Conservation (phyloP, 2,113 vertebrate species). For the Panthera uncia region DNA sequence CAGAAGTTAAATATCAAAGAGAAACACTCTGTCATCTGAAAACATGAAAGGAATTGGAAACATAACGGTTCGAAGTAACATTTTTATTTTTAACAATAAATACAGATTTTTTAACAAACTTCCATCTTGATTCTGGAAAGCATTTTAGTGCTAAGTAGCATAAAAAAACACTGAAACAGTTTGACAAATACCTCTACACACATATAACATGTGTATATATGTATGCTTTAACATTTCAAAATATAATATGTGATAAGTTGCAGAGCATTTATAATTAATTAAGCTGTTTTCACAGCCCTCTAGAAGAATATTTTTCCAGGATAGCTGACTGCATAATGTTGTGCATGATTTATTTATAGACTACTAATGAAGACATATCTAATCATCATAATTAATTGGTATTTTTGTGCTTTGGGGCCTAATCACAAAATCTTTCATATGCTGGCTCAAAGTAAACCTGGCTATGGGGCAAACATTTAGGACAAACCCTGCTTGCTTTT, state of each 20-base stretch:
- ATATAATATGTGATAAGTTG: constrained; percentile 63
- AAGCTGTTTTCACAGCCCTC: constrained; percentile 70
- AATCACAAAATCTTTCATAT: constrained; percentile 83
- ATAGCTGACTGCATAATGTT: constrained; percentile 76
- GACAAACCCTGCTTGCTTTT: constrained; percentile 60
- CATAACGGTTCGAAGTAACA: constrained; percentile 39
- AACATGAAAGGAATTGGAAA: constrained; percentile 60
- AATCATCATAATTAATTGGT: constrained; percentile 89
- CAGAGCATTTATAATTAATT: constrained; percentile 83
- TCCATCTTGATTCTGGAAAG: constrained; percentile 48
- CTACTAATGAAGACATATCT: constrained; percentile 87
- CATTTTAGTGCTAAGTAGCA: constrained; percentile 11
- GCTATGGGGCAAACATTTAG: constrained; percentile 72
- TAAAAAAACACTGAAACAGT: constrained; percentile 36
- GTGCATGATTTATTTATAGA: constrained; percentile 88
- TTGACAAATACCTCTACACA: constrained; percentile 47
- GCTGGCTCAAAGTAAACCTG: constrained; percentile 74
- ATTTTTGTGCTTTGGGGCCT: constrained; percentile 84
- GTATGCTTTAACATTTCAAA: constrained; percentile 66
- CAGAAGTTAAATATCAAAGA: constrained; percentile 52
- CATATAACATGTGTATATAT: constrained; percentile 50
- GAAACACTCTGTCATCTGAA: constrained; percentile 43
- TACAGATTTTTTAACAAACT: constrained; percentile 47
- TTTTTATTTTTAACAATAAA: constrained; percentile 67
- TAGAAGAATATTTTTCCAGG: constrained; percentile 75